Conservation (phyloP, 2,797 vertebrate species). For the Chloroceryle inda region DNA sequence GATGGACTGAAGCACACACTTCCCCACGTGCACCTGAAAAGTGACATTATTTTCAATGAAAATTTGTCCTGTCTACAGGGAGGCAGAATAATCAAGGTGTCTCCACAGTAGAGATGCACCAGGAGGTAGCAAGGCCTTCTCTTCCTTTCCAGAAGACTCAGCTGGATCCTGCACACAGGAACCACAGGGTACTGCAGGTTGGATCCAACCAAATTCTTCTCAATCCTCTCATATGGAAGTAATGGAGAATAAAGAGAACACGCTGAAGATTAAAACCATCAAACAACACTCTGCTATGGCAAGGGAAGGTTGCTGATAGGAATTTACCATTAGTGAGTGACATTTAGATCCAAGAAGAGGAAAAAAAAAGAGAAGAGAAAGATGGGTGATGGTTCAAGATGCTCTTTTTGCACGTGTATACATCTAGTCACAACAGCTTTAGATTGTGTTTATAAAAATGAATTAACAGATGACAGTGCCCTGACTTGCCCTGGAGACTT, state of each 20-base stretch:
- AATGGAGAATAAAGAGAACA: conserved; percentile 43
- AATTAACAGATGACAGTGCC: conserved; percentile 32
- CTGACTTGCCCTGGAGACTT: conserved; percentile 74
- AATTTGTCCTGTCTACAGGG: conserved; percentile 41
- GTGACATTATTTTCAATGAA: conserved; percentile 1
- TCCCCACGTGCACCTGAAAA: neutral
- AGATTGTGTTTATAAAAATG: conserved; percentile 31
- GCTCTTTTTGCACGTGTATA: neutral
- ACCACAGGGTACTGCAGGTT: conserved; percentile 3
- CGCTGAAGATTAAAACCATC: conserved; percentile 38
- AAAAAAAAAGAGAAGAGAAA: neutral
- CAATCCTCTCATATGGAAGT: conserved; percentile 36
- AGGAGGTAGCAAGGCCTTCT: neutral
- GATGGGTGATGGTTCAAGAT: neutral
- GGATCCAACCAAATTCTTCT: conserved; percentile 27
- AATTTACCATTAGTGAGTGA: neutral
- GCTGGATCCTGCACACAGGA: conserved; percentile 42
- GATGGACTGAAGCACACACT: neutral
- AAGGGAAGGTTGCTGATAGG: neutral
- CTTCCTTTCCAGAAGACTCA: conserved; percentile 43
- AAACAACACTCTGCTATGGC: neutral
- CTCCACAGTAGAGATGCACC: neutral
- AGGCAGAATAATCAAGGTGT: conserved; percentile 47
- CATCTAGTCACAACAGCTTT: neutral
- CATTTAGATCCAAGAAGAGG: neutral